A percentile compares a stretch with the other conserved stretches of the same genome.
These are phyloP conservation scores for Sycophaga agraensis DNA, from an alignment of 1,140 invertebrate species.

Conservation along the genomic window DNA sequence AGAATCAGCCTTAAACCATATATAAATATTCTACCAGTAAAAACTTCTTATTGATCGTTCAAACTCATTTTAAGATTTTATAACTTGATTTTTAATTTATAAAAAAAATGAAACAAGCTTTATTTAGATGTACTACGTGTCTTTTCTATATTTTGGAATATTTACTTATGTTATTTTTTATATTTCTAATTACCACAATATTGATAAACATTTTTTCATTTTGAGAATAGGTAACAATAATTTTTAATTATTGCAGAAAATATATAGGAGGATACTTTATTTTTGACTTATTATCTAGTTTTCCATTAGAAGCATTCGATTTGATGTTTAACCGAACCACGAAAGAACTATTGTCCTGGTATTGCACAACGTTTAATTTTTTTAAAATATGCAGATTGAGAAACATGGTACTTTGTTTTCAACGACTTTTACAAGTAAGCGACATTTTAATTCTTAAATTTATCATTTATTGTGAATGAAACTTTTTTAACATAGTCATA, in stretches of 20 bases:
- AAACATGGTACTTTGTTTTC: conserved; percentile 36
- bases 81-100: background rate
- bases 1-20: too few relatives aligned
- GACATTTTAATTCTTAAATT: too few relatives aligned
- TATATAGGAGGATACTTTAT: conserved; percentile 43
- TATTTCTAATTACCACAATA: too few relatives aligned
- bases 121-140: background rate
- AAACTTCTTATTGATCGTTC: too few relatives aligned
- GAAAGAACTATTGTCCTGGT: conserved; percentile 28
- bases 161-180: too few relatives aligned
- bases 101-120: background rate
- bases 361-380: conserved; percentile 36
- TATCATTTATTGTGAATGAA: too few relatives aligned
- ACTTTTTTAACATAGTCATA: too few relatives aligned
- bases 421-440: conserved; percentile 39
- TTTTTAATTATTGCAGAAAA: conserved; percentile 34
- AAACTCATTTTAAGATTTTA: too few relatives aligned
- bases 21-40: too few relatives aligned
- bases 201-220: too few relatives aligned
- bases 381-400: conserved; percentile 44
- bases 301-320: conserved; percentile 41
- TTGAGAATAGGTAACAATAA: too few relatives aligned
- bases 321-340: background rate
- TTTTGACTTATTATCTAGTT: conserved; percentile 36
- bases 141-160: background rate